Base-by-base conservation (phyloP, 2,797 vertebrate species). In the Notolepis coatsorum region DNA sequence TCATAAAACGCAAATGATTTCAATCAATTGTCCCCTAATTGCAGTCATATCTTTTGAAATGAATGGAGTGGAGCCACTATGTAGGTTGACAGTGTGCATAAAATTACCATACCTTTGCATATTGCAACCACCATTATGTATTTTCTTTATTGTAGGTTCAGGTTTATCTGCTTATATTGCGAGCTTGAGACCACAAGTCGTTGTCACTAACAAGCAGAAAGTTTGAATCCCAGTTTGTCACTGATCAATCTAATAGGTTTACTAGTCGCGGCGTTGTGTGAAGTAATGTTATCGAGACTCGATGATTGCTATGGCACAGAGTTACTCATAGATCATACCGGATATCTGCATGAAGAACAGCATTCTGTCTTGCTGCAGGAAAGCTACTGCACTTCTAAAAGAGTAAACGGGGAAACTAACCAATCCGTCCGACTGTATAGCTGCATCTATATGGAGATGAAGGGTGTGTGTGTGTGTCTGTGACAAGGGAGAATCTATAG, bases 1-100 rank as follows among this genome's bases (percentile, higher is more conserved):
- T 84, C 79, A 81, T 85, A 89, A 89, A 91, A 88, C 64, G 71
- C 74, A 82, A 84, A 77, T 71, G 83, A 84, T 89, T 89, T 90
- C 88, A 89, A 89, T 90, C 87, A 89, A 71, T 69, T 88, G 85
- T 86, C 81, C 61, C 75, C 86, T 89, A 91, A 90, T 90, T 89
- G 84, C 72, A 67, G 84, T 49, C 76, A 47, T 71, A 80, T 71
- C 78, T 84, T 87, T 77, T 80, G 75, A 84, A 88, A 87, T 28
- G 66, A 80, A 75, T 64, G 68, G 58, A 65, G 77, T 69, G 65
- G 45, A 37, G 76, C 76, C 75, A 61, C 78, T 63, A 84, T 87
- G 83, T 81, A 80, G 79, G 85, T 80, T 88, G 88, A 90, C 88
- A 86, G 83, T 79, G 7, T 86, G 88, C 86, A 90, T 89, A 83